phyloP scores from a whole-genome alignment of 2,888 invertebrate genomes.

The Ophion slaviceki region DNA sequence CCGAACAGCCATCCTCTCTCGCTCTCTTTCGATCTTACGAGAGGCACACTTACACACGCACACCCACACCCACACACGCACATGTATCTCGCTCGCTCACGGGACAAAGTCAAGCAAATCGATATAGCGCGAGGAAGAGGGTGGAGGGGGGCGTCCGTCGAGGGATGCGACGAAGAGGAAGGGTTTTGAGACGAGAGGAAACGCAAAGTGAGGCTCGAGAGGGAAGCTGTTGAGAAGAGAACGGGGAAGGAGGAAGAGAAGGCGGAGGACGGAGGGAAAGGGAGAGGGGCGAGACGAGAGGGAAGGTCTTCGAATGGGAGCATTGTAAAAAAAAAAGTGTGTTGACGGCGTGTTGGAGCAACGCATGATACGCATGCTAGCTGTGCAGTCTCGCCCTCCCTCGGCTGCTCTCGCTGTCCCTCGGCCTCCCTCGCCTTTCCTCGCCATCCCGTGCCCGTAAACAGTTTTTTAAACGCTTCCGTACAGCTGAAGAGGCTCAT shows the following conservation, averaged over 20 bases:
- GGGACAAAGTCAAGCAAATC: constrained; percentile 79
- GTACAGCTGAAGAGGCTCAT: too few species aligned
- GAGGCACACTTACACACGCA: neutral
- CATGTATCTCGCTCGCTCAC: constrained; percentile 59
- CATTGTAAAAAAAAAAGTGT: too few species aligned
- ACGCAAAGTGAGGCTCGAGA: constrained; percentile 68
- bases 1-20: constrained; percentile 57
- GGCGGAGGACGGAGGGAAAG: neutral
- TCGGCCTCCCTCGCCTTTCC: too few species aligned
- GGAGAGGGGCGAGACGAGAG: neutral
- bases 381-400: too few species aligned
- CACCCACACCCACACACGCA: neutral
- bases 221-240: constrained; percentile 75
- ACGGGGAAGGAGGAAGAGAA: constrained; percentile 16
- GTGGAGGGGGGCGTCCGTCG: constrained; percentile 46
- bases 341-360: too few species aligned
- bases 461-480: too few species aligned
- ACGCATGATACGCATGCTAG: too few species aligned
- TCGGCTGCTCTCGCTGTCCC: constrained; percentile 19
- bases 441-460: too few species aligned
- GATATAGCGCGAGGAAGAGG: constrained; percentile 63
- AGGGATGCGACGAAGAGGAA: constrained; percentile 44
- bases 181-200: constrained; percentile 45
- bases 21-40: constrained; percentile 26
- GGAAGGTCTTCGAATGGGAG: constrained; percentile 9